Evolutionary conservation across 2,113 vertebrate genomes (phyloP).

Genomic region (Hippocampus barbouri): DNA sequence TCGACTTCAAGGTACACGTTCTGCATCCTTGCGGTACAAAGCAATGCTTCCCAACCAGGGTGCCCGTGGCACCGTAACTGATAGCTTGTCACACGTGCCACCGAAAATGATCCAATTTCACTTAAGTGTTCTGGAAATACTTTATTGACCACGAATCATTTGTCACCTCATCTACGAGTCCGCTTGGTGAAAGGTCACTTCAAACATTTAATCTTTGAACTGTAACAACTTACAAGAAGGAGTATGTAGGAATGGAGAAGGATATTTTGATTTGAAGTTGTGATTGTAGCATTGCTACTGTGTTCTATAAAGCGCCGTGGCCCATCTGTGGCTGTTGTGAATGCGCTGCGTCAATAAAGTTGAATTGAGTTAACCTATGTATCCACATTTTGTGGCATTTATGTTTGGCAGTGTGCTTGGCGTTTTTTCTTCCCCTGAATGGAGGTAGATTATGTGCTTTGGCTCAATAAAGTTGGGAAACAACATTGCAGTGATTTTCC

Average conservation of each 20-base stretch:
- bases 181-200: too few relatives aligned
- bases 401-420: neutral
- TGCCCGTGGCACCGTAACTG: neutral
- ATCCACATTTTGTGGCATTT: neutral
- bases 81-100: neutral
- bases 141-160: neutral
- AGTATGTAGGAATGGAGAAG: too few relatives aligned
- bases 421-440: neutral
- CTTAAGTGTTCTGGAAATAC: neutral
- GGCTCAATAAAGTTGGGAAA: neutral
- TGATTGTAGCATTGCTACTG: too few relatives aligned
- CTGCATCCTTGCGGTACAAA: neutral
- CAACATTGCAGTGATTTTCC: neutral
- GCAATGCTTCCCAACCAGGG: neutral
- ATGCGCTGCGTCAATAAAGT: too few relatives aligned
- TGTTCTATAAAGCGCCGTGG: too few relatives aligned
- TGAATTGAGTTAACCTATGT: neutral
- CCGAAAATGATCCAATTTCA: neutral
- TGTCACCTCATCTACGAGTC: too few relatives aligned
- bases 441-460: neutral
- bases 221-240: too few relatives aligned
- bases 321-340: too few relatives aligned
- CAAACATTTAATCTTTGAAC: too few relatives aligned
- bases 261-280: too few relatives aligned
- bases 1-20: constrained; percentile 86